Percentiles rank a stretch among this genome's conserved stretches.
phyloP scores from a whole-genome alignment of 2,888 invertebrate genomes.

The Stramonita haemastoma region DNA sequence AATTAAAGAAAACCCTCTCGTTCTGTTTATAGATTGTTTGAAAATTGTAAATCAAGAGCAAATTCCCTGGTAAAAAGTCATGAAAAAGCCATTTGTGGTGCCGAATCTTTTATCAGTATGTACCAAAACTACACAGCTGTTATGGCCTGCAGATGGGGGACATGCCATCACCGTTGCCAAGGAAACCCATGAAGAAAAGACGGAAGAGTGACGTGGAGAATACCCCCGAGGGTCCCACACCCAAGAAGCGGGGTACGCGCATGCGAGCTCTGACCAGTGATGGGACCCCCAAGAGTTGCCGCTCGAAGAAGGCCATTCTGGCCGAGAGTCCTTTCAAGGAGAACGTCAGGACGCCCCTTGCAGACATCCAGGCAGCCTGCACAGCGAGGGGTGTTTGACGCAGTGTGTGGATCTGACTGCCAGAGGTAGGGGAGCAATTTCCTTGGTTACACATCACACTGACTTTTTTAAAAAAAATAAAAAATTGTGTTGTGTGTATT shows the following conservation, averaged over 20 bases:
- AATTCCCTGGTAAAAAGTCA: no score
- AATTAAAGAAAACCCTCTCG: no score
- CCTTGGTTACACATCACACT: no score
- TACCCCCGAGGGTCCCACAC: constrained; percentile 55
- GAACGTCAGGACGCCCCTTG: background rate
- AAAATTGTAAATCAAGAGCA: no score
- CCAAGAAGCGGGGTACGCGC: constrained; percentile 55
- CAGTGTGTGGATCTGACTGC: constrained; percentile 66
- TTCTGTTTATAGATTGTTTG: no score
- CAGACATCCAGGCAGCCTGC: background rate
- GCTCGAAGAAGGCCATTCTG: background rate
- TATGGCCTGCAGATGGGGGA: constrained; percentile 8
- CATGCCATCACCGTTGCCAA: constrained; percentile 45
- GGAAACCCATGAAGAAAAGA: constrained; percentile 52
- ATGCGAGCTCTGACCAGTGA: constrained; percentile 50
- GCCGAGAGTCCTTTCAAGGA: background rate
- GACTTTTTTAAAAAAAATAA: no score
- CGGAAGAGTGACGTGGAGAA: constrained; percentile 51
- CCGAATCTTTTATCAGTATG: no score
- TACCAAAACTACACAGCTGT: background rate
- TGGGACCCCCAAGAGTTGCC: constrained; percentile 43
- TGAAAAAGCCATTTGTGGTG: no score
- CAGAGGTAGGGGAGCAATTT: constrained; percentile 54
- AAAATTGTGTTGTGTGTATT: no score
- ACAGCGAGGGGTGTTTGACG: constrained; percentile 48